phyloP scores from a whole-genome alignment of 2,113 vertebrate genomes.

The Telmatochromis sp. region DNA sequence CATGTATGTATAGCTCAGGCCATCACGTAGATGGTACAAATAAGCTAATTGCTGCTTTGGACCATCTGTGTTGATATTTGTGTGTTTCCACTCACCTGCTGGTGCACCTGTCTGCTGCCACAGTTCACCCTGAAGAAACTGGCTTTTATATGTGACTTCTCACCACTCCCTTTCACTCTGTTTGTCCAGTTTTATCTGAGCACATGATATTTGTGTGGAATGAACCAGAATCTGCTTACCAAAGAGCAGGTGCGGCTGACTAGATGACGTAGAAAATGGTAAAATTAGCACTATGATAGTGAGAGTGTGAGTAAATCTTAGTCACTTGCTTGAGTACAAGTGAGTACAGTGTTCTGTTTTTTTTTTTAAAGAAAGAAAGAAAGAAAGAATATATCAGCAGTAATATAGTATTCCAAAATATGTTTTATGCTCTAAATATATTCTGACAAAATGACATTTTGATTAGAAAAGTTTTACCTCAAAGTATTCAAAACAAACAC shows the following conservation, averaged over 20 bases:
- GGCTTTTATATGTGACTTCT: slow-evolving; percentile 1
- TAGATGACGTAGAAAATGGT: background rate
- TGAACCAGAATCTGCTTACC: background rate
- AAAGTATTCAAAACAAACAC: background rate
- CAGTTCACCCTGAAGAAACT: background rate
- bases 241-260: background rate
- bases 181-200: background rate
- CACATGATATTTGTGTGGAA: background rate
- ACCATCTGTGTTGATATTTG: background rate
- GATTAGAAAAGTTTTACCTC: background rate
- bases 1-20: background rate
- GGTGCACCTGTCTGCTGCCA: background rate
- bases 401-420: background rate
- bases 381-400: background rate
- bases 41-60: background rate
- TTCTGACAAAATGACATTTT: background rate
- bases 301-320: background rate
- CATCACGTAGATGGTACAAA: background rate
- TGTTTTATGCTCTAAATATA: background rate
- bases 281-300: background rate
- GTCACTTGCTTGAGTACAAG: background rate
- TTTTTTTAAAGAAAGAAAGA: background rate
- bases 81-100: slow-evolving; percentile 31
- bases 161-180: background rate
- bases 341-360: background rate